Percentiles rank a stretch among this genome's conserved stretches.
These are phyloP conservation scores for Latrodectus hesperus DNA, from an alignment of 2,888 invertebrate species.

Conservation along the genomic window DNA sequence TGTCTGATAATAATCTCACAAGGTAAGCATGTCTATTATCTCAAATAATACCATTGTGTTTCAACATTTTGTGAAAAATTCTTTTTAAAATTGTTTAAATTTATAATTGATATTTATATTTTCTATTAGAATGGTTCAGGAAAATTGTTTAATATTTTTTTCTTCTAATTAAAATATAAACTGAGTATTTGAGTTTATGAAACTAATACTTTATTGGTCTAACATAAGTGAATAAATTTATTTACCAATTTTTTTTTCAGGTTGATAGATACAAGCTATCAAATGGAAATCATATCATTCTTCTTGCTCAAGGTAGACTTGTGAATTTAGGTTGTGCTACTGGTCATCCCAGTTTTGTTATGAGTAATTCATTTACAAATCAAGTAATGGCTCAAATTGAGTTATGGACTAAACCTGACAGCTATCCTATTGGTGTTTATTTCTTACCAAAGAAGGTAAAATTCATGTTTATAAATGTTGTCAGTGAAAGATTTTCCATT, in stretches of 20 bases:
- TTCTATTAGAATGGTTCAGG: too few relatives aligned
- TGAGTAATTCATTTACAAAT: constrained; percentile 99
- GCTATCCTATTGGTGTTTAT: constrained; percentile 92
- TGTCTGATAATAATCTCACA: too few relatives aligned
- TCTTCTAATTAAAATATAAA: too few relatives aligned
- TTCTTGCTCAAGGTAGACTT: constrained; percentile 96
- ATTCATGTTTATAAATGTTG: neutral
- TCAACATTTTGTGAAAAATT: too few relatives aligned
- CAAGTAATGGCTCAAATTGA: constrained; percentile 99
- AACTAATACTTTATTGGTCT: too few relatives aligned
- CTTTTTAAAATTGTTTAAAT: too few relatives aligned
- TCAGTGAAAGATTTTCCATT: neutral
- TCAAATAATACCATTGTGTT: too few relatives aligned
- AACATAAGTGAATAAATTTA: too few relatives aligned
- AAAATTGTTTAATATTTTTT: too few relatives aligned
- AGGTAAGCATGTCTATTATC: too few relatives aligned
- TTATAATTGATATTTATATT: too few relatives aligned
- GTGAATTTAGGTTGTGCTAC: constrained; percentile 99
- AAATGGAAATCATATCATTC: constrained; percentile 93
- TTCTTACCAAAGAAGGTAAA: constrained; percentile 90
- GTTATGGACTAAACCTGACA: constrained; percentile 90
- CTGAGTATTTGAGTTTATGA: too few relatives aligned
- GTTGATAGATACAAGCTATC: constrained; percentile 90
- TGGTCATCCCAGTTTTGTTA: constrained; percentile 99
- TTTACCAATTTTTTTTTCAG: constrained; percentile 73